Conservation (phyloP, 2,113 vertebrate species). For the Prunella fulvescens region DNA sequence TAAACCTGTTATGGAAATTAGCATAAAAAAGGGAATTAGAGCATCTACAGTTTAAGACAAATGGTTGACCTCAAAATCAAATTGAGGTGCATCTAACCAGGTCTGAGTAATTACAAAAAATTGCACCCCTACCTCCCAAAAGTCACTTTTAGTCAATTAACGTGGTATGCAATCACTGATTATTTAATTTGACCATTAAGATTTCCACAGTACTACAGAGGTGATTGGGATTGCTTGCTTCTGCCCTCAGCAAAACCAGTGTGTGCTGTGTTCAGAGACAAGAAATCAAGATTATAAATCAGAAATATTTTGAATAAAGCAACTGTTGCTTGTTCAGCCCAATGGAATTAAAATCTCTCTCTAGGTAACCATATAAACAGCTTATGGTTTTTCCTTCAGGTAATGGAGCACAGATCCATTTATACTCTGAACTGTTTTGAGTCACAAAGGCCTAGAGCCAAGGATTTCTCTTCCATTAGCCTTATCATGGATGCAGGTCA, state of each 20-base stretch:
- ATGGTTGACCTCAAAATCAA: background rate
- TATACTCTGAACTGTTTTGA: background rate
- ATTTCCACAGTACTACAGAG: background rate
- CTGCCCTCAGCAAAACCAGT: background rate
- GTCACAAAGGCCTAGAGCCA: background rate
- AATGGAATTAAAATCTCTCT: background rate
- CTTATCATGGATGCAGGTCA: background rate
- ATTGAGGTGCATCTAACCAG: background rate
- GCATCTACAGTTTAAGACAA: background rate
- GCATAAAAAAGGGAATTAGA: background rate
- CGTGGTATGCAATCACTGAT: background rate
- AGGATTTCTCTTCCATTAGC: background rate
- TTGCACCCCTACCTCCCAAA: background rate
- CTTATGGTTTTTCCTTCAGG: background rate
- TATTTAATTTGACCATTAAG: background rate
- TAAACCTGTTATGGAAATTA: background rate
- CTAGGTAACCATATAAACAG: background rate
- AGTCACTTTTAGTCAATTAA: background rate
- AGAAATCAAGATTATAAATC: background rate
- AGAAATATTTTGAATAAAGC: background rate
- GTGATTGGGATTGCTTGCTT: background rate
- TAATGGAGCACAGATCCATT: background rate
- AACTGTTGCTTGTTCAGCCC: background rate
- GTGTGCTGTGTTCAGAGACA: background rate
- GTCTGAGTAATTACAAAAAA: background rate